phyloP scores from a whole-genome alignment of 2,797 vertebrate species.

The Steatocranus sp. region DNA sequence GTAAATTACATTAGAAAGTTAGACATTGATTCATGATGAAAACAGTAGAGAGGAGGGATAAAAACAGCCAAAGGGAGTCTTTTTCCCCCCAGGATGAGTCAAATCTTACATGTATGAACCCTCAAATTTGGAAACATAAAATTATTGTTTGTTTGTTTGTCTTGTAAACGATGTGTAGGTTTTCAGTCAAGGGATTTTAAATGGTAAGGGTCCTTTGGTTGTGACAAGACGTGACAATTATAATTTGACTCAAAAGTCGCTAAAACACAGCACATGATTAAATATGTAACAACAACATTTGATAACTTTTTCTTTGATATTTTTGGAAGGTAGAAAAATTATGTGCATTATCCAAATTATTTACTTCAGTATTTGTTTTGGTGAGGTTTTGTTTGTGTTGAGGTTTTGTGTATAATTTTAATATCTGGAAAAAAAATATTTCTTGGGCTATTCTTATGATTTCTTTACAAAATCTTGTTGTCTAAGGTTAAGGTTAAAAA shows the following conservation, averaged over 20 bases:
- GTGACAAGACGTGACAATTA: neutral
- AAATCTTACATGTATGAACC: conserved; percentile 18
- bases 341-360: neutral
- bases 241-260: neutral
- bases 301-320: neutral
- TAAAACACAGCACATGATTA: neutral
- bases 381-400: neutral
- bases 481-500: neutral
- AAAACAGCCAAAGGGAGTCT: conserved; percentile 28
- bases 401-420: neutral
- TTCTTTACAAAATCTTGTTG: neutral
- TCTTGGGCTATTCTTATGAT: neutral
- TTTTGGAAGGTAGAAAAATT: neutral
- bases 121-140: neutral
- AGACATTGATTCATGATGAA: conserved; percentile 58
- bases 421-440: neutral
- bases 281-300: neutral
- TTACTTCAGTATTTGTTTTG: neutral
- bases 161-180: neutral
- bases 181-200: neutral
- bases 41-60: conserved; percentile 16
- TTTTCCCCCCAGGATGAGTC: conserved; percentile 8
- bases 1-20: conserved; percentile 66
- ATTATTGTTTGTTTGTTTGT: neutral
- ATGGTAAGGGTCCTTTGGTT: neutral